Evolutionary conservation across 2,113 vertebrate species (phyloP).

Genomic region (rabbit (Oryctolagus cuniculus)): DNA sequence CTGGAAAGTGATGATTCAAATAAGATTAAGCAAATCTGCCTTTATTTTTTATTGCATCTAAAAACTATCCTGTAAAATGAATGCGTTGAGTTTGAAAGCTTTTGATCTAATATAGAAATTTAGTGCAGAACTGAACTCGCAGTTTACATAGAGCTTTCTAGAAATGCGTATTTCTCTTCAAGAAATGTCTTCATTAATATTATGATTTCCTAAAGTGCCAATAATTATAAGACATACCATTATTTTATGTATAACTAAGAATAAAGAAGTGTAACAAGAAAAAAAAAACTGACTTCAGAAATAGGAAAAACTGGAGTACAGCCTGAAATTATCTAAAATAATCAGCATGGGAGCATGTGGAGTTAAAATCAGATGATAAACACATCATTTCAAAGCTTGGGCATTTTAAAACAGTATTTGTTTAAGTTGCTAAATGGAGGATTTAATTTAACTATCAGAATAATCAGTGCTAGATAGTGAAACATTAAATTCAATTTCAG

Average conservation of each 20-base stretch:
- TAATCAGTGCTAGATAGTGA: slow-evolving; percentile 8
- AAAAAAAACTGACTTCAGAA: slow-evolving; percentile 4
- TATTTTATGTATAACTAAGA: too few relatives aligned
- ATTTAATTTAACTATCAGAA: not conserved
- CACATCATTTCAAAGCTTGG: slow-evolving; percentile 52
- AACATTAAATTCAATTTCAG: slow-evolving; percentile 47
- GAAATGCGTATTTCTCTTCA: not conserved
- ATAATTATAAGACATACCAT: too few relatives aligned
- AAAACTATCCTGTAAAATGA: not conserved
- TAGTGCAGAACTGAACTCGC: not conserved
- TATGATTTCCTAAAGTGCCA: not conserved
- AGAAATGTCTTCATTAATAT: not conserved
- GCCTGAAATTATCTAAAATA: slow-evolving; percentile 53
- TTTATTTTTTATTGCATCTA: not conserved
- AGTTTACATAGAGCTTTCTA: not conserved
- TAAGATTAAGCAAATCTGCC: not conserved
- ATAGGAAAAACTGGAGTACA: slow-evolving; percentile 1
- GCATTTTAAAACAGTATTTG: slow-evolving; percentile 66
- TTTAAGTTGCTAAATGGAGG: slow-evolving; percentile 50
- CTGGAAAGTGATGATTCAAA: not conserved
- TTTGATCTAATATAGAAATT: not conserved
- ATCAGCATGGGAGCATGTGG: not conserved
- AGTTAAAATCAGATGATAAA: slow-evolving; percentile 75
- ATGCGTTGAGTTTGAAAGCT: not conserved
- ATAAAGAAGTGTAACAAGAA: too few relatives aligned